Evolutionary conservation across 1,140 invertebrate genomes (phyloP).

Genomic region (Hermatobates lingyangjiaoensis): DNA sequence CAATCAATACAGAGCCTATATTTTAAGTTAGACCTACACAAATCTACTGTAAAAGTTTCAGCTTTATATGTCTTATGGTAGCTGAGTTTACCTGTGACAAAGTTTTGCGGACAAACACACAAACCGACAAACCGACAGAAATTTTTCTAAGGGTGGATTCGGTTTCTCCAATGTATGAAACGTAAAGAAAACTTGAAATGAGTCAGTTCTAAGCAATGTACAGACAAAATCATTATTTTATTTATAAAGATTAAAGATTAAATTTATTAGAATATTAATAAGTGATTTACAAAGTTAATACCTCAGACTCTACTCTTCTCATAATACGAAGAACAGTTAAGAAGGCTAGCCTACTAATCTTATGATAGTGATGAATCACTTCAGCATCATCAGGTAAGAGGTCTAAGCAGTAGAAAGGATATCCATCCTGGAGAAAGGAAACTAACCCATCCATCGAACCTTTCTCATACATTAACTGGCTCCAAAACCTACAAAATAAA

Average conservation of each 20-base stretch:
- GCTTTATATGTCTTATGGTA: too few species aligned
- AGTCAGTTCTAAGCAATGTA: neutral
- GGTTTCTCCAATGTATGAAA: neutral
- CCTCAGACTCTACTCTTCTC: conserved; percentile 51
- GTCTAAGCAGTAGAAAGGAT: conserved; percentile 40
- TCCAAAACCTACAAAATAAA: conserved; percentile 53
- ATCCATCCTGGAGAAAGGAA: conserved; percentile 51
- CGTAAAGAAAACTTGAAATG: neutral
- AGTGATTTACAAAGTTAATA: conserved; percentile 17
- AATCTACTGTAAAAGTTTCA: too few species aligned
- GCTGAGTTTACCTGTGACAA: too few species aligned
- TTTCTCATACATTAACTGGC: conserved; percentile 47
- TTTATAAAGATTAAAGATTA: neutral
- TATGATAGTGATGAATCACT: conserved; percentile 26
- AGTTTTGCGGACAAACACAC: neutral
- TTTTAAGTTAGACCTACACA: too few species aligned
- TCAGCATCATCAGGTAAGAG: conserved; percentile 26
- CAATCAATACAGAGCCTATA: too few species aligned
- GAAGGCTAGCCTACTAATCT: conserved; percentile 41
- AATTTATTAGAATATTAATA: neutral
- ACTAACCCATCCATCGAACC: conserved; percentile 41
- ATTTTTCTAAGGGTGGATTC: neutral
- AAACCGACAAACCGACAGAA: neutral
- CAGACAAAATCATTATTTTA: neutral
- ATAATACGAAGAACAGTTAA: conserved; percentile 47